Evolutionary conservation across 2,113 vertebrate species (phyloP).

Genomic region (Leptobrachium leishanense): DNA sequence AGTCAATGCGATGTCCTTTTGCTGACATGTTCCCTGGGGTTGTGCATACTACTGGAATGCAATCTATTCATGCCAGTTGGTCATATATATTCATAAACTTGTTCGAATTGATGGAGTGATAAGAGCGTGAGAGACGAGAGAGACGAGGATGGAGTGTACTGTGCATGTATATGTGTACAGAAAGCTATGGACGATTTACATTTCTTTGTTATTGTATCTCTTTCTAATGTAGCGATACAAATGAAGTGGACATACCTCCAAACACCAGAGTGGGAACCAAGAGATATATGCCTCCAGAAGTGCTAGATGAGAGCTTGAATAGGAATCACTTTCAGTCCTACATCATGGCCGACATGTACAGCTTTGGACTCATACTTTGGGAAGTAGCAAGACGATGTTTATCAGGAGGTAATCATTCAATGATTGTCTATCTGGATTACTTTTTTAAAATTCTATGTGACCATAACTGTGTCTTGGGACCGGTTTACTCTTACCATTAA

Average conservation of each 20-base stretch:
- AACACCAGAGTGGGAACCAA: slow-evolving; percentile 95
- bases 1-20: neutral
- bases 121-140: neutral
- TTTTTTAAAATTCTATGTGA: too few species aligned
- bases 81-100: neutral
- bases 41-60: neutral
- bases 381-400: slow-evolving; percentile 90
- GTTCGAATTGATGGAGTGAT: neutral
- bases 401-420: slow-evolving; percentile 82
- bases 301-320: slow-evolving; percentile 93
- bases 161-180: too few species aligned
- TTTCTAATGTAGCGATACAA: slow-evolving; percentile 79
- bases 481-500: too few species aligned
- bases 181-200: neutral
- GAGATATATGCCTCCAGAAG: slow-evolving; percentile 96
- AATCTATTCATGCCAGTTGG: neutral
- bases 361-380: slow-evolving; percentile 96
- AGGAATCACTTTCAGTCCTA: slow-evolving; percentile 94
- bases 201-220: slow-evolving; percentile 17
- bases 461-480: too few species aligned
- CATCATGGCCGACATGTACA: slow-evolving; percentile 99
- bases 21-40: neutral
- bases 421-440: neutral
- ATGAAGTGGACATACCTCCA: slow-evolving; percentile 94
- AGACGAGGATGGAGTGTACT: neutral